Conservation (phyloP, 2,797 vertebrate genomes). For the Pseudopleuronectes americanus region DNA sequence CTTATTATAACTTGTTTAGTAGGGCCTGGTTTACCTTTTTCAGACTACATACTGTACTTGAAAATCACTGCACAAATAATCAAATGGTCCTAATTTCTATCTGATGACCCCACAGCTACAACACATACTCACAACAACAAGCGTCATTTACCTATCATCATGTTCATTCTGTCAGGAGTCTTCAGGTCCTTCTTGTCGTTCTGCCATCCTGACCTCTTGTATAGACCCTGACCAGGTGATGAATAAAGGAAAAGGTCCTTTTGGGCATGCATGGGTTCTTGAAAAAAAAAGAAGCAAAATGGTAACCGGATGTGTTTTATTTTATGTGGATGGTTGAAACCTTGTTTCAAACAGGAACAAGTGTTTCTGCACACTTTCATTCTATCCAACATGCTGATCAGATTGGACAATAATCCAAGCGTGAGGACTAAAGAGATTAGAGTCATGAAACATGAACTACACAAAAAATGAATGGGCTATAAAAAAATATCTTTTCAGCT, state of each 20-base stretch:
- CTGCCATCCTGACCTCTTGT: slow-evolving; percentile 45
- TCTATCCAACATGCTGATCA: too few relatives aligned
- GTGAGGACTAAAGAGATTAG: slow-evolving; percentile 26
- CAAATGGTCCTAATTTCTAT: not conserved
- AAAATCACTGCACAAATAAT: not conserved
- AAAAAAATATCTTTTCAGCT: slow-evolving; percentile 27
- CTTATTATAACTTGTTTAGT: too few relatives aligned
- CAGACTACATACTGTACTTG: not conserved
- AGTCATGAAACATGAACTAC: slow-evolving; percentile 22
- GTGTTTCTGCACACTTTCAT: slow-evolving; percentile 3
- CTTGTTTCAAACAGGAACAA: not conserved
- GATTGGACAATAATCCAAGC: too few relatives aligned
- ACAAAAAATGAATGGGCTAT: not conserved
- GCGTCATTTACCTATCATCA: slow-evolving; percentile 62
- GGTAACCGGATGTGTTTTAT: not conserved
- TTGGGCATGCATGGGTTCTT: slow-evolving; percentile 50
- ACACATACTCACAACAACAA: not conserved
- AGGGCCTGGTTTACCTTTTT: not conserved
- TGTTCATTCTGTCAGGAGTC: slow-evolving; percentile 60
- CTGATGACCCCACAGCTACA: not conserved
- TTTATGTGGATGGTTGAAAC: too few relatives aligned
- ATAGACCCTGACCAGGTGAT: slow-evolving; percentile 64
- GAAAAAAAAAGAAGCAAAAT: slow-evolving; percentile 42
- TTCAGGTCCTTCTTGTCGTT: slow-evolving; percentile 21
- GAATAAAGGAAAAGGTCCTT: slow-evolving; percentile 62